Evolutionary conservation across 2,888 invertebrate species (phyloP).

Genomic region (Eupithecia insigniata): DNA sequence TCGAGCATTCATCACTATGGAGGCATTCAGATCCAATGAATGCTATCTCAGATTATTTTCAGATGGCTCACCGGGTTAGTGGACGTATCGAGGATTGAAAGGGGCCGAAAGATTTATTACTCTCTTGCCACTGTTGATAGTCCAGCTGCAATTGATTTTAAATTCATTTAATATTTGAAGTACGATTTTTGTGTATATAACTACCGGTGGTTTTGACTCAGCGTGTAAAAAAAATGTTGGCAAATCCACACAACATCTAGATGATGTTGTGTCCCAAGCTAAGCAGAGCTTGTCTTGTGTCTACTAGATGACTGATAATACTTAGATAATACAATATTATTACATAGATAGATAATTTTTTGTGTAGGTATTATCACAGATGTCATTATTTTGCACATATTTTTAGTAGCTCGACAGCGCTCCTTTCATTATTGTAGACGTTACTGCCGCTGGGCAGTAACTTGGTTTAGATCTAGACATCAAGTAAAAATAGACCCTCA

Average conservation of each 20-base stretch:
- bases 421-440: neutral
- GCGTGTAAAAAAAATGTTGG: too few species aligned
- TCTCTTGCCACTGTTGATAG: neutral
- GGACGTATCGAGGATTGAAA: neutral
- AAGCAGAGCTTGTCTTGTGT: too few species aligned
- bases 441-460: neutral
- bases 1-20: conserved; percentile 76
- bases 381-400: neutral
- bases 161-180: too few species aligned
- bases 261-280: too few species aligned
- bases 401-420: neutral
- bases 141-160: too few species aligned
- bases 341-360: too few species aligned
- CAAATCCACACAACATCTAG: too few species aligned
- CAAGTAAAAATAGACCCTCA: neutral
- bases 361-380: too few species aligned
- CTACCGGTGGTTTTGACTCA: too few species aligned
- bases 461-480: neutral
- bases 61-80: conserved; percentile 31
- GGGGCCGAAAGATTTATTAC: neutral
- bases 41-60: conserved; percentile 73
- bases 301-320: too few species aligned
- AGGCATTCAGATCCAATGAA: conserved; percentile 71
- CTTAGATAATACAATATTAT: too few species aligned
- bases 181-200: too few species aligned